Evolutionary conservation across 1,140 invertebrate genomes (phyloP), one percentile per base, ranked within the genome.

Genomic region (Branchinecta lindahli): DNA sequence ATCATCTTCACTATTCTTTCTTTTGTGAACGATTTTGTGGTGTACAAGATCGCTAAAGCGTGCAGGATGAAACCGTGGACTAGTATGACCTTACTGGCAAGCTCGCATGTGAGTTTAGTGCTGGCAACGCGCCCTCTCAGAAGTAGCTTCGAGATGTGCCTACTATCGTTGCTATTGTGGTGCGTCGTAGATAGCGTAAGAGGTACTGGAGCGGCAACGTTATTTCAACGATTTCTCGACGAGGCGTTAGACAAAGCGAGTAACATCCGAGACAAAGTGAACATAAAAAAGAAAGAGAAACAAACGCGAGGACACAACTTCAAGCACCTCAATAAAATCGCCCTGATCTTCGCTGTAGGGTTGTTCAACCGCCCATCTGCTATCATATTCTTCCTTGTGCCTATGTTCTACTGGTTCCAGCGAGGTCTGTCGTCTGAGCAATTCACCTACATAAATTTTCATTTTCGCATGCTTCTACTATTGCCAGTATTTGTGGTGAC

Each of bases 251-350:
- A 12, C 18, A 20, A 15, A 20, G 52, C 52, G 2, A 61, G 18
- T 15, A 20, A 15, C 18, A 61, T 61, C 12, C 12, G 18, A 61
- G 52, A 61, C 18, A 61, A 61, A 61, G 52, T 61, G 52, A 61
- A 61, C 18, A 15, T 61, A 61, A 61, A 20, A 61, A 61, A 61
- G 18, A 61, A 61, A 6, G 52, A 20, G 18, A 61, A 61, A 61
- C 12, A 15, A 20, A 61, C 18, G 4, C 12, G 18, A 61, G 52
- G 52, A 15, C 52, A 61, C 52, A 61, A 61, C 52, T 61, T 61
- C 52, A 61, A 61, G 52, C 52, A 61, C 18, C 12, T 61, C 12
- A 61, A 61, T 61, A 61, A 61, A 61, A 61, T 61, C 18, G 52
- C 52, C 12, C 18, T 61, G 12, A 15, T 61, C 12, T 61, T 61